Percentiles rank a stretch among this genome's conserved stretches.
phyloP scores from a whole-genome alignment of 2,113 vertebrate species.

The Calonectris borealis region DNA sequence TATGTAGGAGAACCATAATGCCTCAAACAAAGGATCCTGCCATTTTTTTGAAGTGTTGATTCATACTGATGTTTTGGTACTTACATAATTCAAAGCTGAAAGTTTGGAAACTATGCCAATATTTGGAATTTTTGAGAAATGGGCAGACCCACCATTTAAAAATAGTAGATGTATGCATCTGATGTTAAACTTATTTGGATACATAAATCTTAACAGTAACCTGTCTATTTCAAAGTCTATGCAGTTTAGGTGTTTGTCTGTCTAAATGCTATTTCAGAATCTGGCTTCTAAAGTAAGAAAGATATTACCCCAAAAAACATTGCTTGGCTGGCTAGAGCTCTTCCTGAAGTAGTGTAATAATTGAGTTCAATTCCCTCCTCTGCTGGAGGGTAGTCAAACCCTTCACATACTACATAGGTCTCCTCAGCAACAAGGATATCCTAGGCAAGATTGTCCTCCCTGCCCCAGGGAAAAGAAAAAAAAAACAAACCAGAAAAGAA shows the following conservation, averaged over 20 bases:
- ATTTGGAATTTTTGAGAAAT: neutral
- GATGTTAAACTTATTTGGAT: neutral
- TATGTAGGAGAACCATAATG: neutral
- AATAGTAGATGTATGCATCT: neutral
- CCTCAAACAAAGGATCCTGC: neutral
- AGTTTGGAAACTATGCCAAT: neutral
- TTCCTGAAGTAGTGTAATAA: neutral
- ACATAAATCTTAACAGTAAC: neutral
- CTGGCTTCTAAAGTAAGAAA: neutral
- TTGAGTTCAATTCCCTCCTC: neutral
- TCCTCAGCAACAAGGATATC: neutral
- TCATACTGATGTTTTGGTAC: neutral
- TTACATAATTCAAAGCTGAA: neutral
- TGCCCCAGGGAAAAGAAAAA: rapidly evolving
- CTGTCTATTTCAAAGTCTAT: neutral
- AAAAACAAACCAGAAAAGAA: neutral
- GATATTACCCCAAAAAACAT: neutral
- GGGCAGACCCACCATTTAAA: neutral
- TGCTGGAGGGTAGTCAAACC: neutral
- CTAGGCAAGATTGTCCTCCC: neutral
- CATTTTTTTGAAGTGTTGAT: neutral
- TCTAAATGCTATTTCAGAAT: neutral
- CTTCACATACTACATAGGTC: neutral
- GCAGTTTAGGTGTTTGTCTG: neutral
- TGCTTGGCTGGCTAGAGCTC: neutral